A percentile compares a stretch with the other conserved stretches of the same genome.
These are phyloP conservation scores for Capitulum mitella DNA, from an alignment of 2,888 invertebrate genomes.

Conservation along the genomic window DNA sequence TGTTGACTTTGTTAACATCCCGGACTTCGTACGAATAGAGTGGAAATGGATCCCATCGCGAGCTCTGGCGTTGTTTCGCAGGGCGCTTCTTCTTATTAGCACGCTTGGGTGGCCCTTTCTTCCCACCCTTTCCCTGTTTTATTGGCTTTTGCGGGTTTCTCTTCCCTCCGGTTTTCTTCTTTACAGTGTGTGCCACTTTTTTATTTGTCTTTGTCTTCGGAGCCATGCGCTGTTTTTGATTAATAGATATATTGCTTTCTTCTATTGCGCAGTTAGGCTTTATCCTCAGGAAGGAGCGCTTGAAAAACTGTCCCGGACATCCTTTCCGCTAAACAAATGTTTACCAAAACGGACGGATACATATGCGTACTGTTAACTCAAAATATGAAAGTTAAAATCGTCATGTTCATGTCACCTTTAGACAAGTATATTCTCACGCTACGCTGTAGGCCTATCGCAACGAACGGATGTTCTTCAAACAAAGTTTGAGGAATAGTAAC, in stretches of 20 bases:
- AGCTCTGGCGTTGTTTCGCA: not conserved
- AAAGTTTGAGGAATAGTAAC: too few relatives aligned
- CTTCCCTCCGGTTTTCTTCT: not conserved
- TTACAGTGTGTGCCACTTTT: not conserved
- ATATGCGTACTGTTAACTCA: too few relatives aligned
- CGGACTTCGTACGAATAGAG: not conserved
- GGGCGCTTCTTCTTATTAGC: not conserved
- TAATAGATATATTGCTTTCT: not conserved
- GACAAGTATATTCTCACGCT: too few relatives aligned
- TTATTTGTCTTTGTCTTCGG: not conserved
- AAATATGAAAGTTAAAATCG: too few relatives aligned
- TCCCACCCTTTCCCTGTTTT: not conserved
- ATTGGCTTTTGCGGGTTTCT: not conserved
- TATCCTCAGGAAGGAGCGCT: too few relatives aligned
- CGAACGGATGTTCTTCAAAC: too few relatives aligned
- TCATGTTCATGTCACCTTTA: too few relatives aligned
- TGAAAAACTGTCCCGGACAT: too few relatives aligned
- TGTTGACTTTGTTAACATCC: not conserved
- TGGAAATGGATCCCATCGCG: not conserved
- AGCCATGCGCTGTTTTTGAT: not conserved
- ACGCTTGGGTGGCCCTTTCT: not conserved
- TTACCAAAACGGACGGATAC: too few relatives aligned
- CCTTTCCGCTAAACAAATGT: too few relatives aligned
- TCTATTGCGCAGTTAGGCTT: too few relatives aligned
- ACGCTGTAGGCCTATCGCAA: too few relatives aligned